A percentile compares a stretch with the other conserved stretches of the same genome.
Conservation (phyloP, 2,888 invertebrate genomes). For the Harpalus rubripes region DNA sequence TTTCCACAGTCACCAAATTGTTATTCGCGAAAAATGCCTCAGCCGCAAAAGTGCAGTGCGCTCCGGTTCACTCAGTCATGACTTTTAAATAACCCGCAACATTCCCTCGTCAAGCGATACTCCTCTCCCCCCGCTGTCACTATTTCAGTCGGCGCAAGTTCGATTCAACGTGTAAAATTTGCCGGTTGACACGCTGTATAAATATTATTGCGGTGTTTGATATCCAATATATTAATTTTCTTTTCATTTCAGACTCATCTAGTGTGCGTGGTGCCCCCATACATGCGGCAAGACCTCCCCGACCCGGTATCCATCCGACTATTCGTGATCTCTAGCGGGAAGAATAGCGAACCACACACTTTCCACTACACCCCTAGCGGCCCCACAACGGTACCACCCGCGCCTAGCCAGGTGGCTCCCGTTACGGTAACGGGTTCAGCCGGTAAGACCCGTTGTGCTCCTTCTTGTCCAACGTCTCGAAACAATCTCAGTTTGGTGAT, state of each 20-base stretch:
- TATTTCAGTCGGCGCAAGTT: too few relatives aligned
- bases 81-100: too few relatives aligned
- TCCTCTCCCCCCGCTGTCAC: too few relatives aligned
- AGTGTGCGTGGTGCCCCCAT: conserved; percentile 91
- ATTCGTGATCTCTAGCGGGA: conserved; percentile 90
- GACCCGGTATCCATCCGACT: conserved; percentile 88
- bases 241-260: conserved; percentile 86
- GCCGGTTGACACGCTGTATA: too few relatives aligned
- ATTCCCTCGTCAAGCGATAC: too few relatives aligned
- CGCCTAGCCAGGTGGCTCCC: conserved; percentile 12
- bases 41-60: too few relatives aligned
- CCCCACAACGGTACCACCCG: conserved; percentile 79
- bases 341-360: conserved; percentile 90
- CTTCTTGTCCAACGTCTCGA: conserved; percentile 44
- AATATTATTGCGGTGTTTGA: too few relatives aligned
- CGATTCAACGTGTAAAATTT: too few relatives aligned
- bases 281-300: conserved; percentile 83
- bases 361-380: conserved; percentile 85
- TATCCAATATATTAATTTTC: too few relatives aligned
- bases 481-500: conserved; percentile 65
- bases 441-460: conserved; percentile 59
- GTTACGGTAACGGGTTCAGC: conserved; percentile 58
- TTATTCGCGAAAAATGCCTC: too few relatives aligned
- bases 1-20: too few relatives aligned
- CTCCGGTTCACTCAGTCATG: too few relatives aligned